Base-by-base conservation (phyloP, 2,888 invertebrate genomes). In the Cephus spinipes region DNA sequence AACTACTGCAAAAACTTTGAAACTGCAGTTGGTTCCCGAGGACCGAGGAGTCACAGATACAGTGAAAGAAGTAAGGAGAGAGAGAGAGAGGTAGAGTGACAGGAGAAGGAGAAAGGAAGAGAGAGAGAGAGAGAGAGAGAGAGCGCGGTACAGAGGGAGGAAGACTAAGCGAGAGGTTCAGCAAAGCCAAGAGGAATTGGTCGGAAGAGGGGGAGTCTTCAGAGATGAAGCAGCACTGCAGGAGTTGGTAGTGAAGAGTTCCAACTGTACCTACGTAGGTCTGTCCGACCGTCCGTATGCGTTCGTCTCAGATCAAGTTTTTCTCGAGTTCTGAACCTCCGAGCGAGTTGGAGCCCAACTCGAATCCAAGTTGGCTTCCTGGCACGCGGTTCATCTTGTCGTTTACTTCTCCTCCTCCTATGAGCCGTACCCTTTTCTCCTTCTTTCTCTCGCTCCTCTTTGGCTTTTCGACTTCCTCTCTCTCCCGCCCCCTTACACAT, bases 291-390 rank as follows among this genome's bases (percentile, higher is more conserved):
- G 81, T 33, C 84, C 84, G 88, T 87, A 87, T 86, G 89, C 84
- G 87, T 84, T 88, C 87, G 85, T 84, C 83, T 86, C 86, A 86
- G 89, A 91, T 91, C 91, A 91, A 91, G 91, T 91, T 91, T 91
- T 91, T 91, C 90, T 89, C 86, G 85, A 87, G 87, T 86, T 86
- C 78, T 75, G 79, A 75, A 81, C 80, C 83, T 77, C 74, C 69
- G 77, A 74, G 76, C 69, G 79, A 78, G 79, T 75, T 82, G 83
- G 83, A 81, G 83, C 83, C 81, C 79, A 79, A 84, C 88, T 87
- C 88, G 89, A 88, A 89, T 90, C 87, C 87, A 85, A 87, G 87
- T 89, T 87, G 88, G 90, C 90, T 90, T 90, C 90, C 90, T 90
- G 89, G 88, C 90, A 90, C 88, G 89, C 90, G 89, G 88, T 84